Evolutionary conservation across 2,797 vertebrate species (phyloP), one percentile per base, ranked within the genome.

Genomic region (Cyclopterus lumpus): DNA sequence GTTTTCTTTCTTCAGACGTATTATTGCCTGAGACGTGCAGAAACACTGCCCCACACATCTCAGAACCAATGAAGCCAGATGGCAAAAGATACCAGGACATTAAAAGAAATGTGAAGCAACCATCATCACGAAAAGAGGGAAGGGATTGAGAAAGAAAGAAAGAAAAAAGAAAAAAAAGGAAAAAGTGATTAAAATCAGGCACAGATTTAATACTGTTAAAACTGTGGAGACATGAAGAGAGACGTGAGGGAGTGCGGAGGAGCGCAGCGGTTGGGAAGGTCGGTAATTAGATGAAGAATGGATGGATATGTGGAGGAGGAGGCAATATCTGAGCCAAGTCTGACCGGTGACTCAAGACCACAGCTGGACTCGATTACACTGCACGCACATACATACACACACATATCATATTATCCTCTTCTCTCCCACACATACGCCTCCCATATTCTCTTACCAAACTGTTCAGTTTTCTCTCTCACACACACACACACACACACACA

Each of bases 341-440:
- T 94, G 93, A 93, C 93, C 88, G 80, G 85, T 87, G 92, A 93
- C 92, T 93, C 90, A 89, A 94, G 85, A 94, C 88, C 90, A 92
- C 94, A 96, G 93, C 93, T 95, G 95, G 93, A 87, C 82, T 82
- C n/a, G 66, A 95, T 95, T 95, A 95, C 57, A 58, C 53, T 77
- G 42, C 46, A 15, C 59, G n/a, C 54, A 44, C 75, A 81, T 60
- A 81, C 46, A 70, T 67, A 79, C 80, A 74, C 81, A 80, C 72
- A 69, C 53, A 65, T 70, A 87, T 89, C 82, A 76, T 82, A 79
- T 93, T 90, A 71, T 77, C 66, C 67, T 66, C 60, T 57, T 70
- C 64, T 67, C 79, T 88, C 82, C 71, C 80, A 71, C 81, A 79
- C 73, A 68, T 58, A 59, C 77, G 68, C 76, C 59, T 60, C 78